Percentiles rank a stretch among this genome's conserved stretches.
phyloP scores from a whole-genome alignment of 1,140 invertebrate species.

The Phocides pigmalion region DNA sequence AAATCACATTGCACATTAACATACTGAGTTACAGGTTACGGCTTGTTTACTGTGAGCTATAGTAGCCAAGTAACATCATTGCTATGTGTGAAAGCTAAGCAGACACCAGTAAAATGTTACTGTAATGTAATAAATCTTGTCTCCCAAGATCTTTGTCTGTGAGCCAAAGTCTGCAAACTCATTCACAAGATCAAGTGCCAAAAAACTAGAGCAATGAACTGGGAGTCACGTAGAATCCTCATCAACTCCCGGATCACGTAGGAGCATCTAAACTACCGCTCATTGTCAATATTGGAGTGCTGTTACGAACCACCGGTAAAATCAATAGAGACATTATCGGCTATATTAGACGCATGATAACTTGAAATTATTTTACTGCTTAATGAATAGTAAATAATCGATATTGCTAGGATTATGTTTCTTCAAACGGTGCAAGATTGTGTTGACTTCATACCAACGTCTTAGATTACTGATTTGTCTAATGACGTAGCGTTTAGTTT shows the following conservation, averaged over 20 bases:
- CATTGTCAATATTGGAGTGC: slow-evolving; percentile 79
- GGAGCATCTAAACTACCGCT: slow-evolving; percentile 79
- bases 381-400: slow-evolving; percentile 59
- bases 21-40: slow-evolving; percentile 4
- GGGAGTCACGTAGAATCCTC: slow-evolving; percentile 70
- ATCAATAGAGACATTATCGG: slow-evolving; percentile 72
- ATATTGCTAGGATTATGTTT: slow-evolving; percentile 23
- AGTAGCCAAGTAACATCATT: slow-evolving; percentile 17
- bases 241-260: slow-evolving; percentile 74
- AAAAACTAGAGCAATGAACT: slow-evolving; percentile 81
- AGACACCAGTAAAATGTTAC: slow-evolving; percentile 43
- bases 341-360: slow-evolving; percentile 61
- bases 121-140: slow-evolving; percentile 51
- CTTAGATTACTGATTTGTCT: slow-evolving; percentile 5
- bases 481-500: slow-evolving; percentile 13
- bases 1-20: not conserved
- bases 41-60: slow-evolving; percentile 15
- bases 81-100: slow-evolving; percentile 30
- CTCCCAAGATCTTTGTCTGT: slow-evolving; percentile 36
- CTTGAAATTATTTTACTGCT: slow-evolving; percentile 54
- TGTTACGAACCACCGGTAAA: slow-evolving; percentile 66
- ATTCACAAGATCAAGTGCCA: slow-evolving; percentile 76
- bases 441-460: slow-evolving; percentile 5
- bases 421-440: not conserved
- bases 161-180: slow-evolving; percentile 67